These are phyloP conservation scores for Boloria euphrosyne DNA, from an alignment of 2,888 invertebrate genomes.

Conservation along the genomic window DNA sequence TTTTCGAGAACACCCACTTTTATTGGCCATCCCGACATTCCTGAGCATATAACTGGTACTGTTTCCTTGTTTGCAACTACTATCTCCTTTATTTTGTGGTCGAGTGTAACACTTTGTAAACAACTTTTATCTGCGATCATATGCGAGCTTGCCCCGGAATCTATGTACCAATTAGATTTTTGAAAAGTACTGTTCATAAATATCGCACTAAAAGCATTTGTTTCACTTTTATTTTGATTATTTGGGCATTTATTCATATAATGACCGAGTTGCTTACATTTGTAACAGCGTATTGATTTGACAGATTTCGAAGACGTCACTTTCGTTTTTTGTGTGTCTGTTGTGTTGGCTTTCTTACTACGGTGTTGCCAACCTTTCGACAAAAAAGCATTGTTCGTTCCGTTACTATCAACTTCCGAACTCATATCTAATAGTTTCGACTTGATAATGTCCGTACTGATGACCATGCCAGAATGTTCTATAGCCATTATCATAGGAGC, in stretches of 20 bases:
- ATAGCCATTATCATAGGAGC: slow-evolving; percentile 43
- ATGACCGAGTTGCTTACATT: slow-evolving; percentile 32
- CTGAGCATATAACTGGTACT: slow-evolving; percentile 1
- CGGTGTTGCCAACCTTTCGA: slow-evolving; percentile 12
- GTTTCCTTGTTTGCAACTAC: not conserved
- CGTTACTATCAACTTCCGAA: slow-evolving; percentile 3
- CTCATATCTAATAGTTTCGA: slow-evolving; percentile 1
- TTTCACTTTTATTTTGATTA: slow-evolving; percentile 21
- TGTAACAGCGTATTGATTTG: slow-evolving; percentile 35
- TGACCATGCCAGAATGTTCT: slow-evolving; percentile 36
- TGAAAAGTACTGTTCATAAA: slow-evolving; percentile 20
- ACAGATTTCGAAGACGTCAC: not conserved
- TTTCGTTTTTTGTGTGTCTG: not conserved
- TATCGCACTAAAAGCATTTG: slow-evolving; percentile 40
- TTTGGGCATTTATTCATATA: slow-evolving; percentile 34
- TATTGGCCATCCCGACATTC: too few relatives aligned
- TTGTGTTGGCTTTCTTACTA: not conserved
- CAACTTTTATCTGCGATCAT: slow-evolving; percentile 27
- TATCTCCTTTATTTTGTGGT: slow-evolving; percentile 3
- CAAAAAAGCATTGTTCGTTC: not conserved
- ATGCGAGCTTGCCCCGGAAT: slow-evolving; percentile 41
- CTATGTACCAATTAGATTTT: slow-evolving; percentile 1
- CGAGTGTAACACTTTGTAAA: slow-evolving; percentile 16
- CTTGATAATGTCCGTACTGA: slow-evolving; percentile 31
- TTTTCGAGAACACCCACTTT: too few relatives aligned